Evolutionary conservation across 2,113 vertebrate genomes (phyloP), one percentile per base, ranked within the genome.

Genomic region (Harpagus bidentatus): DNA sequence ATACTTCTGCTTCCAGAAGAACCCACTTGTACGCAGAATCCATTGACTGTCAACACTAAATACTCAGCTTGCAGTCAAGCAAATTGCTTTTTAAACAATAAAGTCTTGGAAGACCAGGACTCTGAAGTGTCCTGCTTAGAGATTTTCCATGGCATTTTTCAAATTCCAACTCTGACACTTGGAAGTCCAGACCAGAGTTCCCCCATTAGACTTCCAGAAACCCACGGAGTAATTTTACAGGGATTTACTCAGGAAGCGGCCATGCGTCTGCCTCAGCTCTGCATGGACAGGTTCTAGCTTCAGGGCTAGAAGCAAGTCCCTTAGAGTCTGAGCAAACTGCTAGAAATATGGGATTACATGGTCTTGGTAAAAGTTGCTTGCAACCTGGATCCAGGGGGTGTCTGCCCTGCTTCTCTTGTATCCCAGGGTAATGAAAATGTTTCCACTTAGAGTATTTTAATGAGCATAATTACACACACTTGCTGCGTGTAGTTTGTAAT

Each of bases 371-470:
- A 85, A 74, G 22, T 67, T 31, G 23, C 23, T 76, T 86, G 72
- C n/a, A 67, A 15, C 22, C 23, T 40, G 52, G 20, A 78, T 67
- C 32, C 42, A 50, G 18, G 18, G 31, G 16, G 13, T 86, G 47
- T 70, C 63, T 71, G 77, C 31, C 29, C 40, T 93, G 77, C 32
- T 93, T 84, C 47, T 89, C 70, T 84, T 55, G 31, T 47, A 63
- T 74, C 32, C 52, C 62, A 80, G 19, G 31, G 61, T 91, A 90
- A 82, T 53, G 70, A 89, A 79, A 73, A 29, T 48, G 69, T 95
- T 94, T 90, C 92, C 48, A 80, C 53, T 79, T 82, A 26, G 29
- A 84, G 42, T 82, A 45, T 85, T 96, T 95, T 90, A 93, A 96
- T 95, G 43, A 87, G 36, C 19, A 26, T 90, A 85, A 93, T 95